These are phyloP conservation scores for Brachionus manjavacas DNA, from an alignment of 1,140 invertebrate species.

Conservation along the genomic window DNA sequence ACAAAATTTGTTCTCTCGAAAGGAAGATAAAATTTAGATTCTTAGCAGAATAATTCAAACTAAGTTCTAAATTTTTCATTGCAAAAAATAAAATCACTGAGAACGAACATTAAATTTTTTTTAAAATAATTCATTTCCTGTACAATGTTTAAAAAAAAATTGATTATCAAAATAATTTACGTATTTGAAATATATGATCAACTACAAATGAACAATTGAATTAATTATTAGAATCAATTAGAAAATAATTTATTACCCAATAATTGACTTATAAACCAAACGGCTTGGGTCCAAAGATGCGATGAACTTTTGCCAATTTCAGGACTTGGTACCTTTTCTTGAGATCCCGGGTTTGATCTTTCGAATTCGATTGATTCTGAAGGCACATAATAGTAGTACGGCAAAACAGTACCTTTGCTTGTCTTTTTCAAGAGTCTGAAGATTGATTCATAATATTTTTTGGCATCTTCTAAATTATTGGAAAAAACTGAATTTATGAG, in stretches of 20 bases:
- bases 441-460: slow-evolving; percentile 80
- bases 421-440: slow-evolving; percentile 52
- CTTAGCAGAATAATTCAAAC: no score
- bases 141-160: background rate
- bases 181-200: background rate
- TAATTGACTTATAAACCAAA: slow-evolving; percentile 87
- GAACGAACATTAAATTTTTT: no score
- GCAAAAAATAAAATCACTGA: no score
- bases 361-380: slow-evolving; percentile 73
- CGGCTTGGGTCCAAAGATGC: slow-evolving; percentile 80
- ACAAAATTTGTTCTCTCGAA: no score
- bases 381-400: slow-evolving; percentile 66
- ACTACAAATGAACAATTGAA: background rate
- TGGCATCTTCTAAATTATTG: slow-evolving; percentile 77
- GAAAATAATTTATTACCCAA: slow-evolving; percentile 54
- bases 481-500: slow-evolving; percentile 74
- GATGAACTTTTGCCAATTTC: slow-evolving; percentile 61
- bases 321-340: slow-evolving; percentile 63
- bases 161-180: background rate
- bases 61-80: no score
- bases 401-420: slow-evolving; percentile 45
- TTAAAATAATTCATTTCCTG: no score
- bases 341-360: slow-evolving; percentile 67
- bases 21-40: no score
- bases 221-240: background rate